Conservation (phyloP, 2,888 invertebrate genomes). For the Argynnis bischoffii region DNA sequence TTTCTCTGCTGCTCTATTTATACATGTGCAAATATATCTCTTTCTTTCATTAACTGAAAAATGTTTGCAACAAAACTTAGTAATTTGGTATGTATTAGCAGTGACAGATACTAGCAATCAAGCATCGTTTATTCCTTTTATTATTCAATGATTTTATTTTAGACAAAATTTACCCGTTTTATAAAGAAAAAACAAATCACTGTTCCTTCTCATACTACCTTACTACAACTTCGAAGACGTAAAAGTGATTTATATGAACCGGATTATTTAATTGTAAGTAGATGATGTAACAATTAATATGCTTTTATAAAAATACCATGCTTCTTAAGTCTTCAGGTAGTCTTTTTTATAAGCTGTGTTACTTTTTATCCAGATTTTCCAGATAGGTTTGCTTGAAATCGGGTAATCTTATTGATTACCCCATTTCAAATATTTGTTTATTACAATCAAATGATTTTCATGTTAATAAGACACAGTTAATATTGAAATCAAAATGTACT, state of each 20-base stretch:
- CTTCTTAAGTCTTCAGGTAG: too few species aligned
- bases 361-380: too few species aligned
- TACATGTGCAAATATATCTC: neutral
- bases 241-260: conserved; percentile 85
- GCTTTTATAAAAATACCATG: neutral
- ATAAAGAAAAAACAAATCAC: conserved; percentile 39
- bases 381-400: too few species aligned
- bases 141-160: conserved; percentile 41
- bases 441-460: too few species aligned
- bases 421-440: too few species aligned
- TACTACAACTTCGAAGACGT: conserved; percentile 50
- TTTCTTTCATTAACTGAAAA: neutral
- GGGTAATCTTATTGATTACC: too few species aligned
- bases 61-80: conserved; percentile 51
- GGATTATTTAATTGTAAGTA: conserved; percentile 87
- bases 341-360: too few species aligned
- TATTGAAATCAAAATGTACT: too few species aligned
- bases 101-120: neutral
- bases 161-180: conserved; percentile 50
- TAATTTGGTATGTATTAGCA: conserved; percentile 43
- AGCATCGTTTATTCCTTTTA: conserved; percentile 5
- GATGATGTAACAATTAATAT: neutral
- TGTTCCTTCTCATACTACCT: conserved; percentile 14
- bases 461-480: too few species aligned
- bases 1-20: neutral